Evolutionary conservation across 2,113 vertebrate species (phyloP).

Genomic region (Antigone vipio): DNA sequence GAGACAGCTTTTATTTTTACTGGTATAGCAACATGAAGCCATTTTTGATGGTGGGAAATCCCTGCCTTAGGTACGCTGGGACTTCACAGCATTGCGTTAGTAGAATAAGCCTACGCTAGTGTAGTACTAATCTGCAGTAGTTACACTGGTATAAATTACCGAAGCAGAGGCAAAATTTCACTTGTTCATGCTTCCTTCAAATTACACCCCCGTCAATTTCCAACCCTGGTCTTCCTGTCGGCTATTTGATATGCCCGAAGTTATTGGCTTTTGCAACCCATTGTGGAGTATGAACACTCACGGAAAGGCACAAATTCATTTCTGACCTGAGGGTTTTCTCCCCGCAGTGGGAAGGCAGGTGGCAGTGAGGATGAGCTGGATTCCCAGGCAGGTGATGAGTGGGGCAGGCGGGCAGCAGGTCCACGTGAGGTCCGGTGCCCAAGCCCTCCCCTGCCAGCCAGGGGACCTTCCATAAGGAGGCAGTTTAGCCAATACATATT

Average conservation of each 20-base stretch:
- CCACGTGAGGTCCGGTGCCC: background rate
- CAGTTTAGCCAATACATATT: slow-evolving; percentile 74
- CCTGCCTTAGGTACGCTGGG: background rate
- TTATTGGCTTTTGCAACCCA: background rate
- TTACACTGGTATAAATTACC: background rate
- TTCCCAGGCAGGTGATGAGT: slow-evolving; percentile 1
- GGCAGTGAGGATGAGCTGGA: background rate
- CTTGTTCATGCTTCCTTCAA: background rate
- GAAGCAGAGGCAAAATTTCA: background rate
- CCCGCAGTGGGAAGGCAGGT: background rate
- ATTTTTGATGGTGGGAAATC: background rate
- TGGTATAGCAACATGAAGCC: background rate
- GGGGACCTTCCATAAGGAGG: slow-evolving; percentile 48
- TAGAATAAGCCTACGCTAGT: background rate
- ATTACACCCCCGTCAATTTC: background rate
- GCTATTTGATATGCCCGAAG: background rate
- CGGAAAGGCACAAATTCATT: background rate
- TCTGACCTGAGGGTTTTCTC: background rate
- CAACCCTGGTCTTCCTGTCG: background rate
- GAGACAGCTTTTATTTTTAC: background rate
- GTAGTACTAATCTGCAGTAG: background rate
- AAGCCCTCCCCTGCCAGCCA: background rate
- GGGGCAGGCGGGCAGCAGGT: background rate
- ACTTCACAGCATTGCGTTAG: background rate
- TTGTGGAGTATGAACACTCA: background rate